Percentiles rank a stretch among this genome's conserved stretches.
Evolutionary conservation across 1,140 invertebrate species (phyloP).

Genomic region (Triops cancriformis): DNA sequence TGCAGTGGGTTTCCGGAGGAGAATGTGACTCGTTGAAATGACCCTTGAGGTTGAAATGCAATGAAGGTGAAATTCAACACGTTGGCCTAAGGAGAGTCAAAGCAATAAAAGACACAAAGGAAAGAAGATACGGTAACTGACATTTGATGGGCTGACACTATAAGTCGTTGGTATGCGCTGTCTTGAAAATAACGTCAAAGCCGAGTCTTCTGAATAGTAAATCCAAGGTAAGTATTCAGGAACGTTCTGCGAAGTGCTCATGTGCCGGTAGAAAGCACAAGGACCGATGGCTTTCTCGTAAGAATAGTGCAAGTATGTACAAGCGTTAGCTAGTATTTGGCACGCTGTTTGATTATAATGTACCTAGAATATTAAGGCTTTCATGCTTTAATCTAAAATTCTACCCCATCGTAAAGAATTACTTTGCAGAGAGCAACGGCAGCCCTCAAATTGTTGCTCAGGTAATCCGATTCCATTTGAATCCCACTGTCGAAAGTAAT

Average conservation of each 20-base stretch:
- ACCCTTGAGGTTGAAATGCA: background rate
- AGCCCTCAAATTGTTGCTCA: slow-evolving; percentile 35
- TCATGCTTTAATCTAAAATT: background rate
- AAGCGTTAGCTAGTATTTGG: slow-evolving; percentile 60
- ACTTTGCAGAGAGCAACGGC: slow-evolving; percentile 31
- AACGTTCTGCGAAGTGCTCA: slow-evolving; percentile 41
- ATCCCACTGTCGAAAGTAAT: slow-evolving; percentile 39
- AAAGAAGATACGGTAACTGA: background rate
- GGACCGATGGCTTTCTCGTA: slow-evolving; percentile 42
- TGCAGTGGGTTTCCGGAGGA: slow-evolving; percentile 37
- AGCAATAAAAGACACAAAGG: background rate
- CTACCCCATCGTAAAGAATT: background rate
- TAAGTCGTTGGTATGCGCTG: slow-evolving; percentile 46
- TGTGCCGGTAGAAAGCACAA: slow-evolving; percentile 43
- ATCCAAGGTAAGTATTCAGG: slow-evolving; percentile 43
- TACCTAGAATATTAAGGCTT: slow-evolving; percentile 34
- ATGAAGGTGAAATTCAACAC: background rate
- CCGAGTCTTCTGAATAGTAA: slow-evolving; percentile 47
- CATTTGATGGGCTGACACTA: slow-evolving; percentile 41
- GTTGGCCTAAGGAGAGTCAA: background rate
- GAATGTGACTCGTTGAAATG: slow-evolving; percentile 21
- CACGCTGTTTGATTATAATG: slow-evolving; percentile 48
- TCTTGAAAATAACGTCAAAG: slow-evolving; percentile 42
- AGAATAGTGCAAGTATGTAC: slow-evolving; percentile 49
- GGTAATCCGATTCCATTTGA: slow-evolving; percentile 27